Evolutionary conservation across 2,888 invertebrate species (phyloP).

Genomic region (Xestia xanthographa): DNA sequence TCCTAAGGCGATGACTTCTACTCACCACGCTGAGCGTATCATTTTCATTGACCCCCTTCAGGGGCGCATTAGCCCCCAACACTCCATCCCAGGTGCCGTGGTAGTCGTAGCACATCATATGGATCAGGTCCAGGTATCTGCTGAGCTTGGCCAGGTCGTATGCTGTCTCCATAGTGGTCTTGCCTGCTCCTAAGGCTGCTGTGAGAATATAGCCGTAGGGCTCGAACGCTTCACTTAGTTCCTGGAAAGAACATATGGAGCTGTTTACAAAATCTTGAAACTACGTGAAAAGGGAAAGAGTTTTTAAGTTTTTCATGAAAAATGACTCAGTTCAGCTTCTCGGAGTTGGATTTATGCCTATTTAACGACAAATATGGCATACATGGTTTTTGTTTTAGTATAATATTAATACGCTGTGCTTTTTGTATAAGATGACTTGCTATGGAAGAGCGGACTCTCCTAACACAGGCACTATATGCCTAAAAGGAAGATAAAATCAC

Average conservation of each 20-base stretch:
- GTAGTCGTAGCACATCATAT: conserved; percentile 97
- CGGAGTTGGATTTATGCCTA: background rate
- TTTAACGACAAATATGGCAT: too few species aligned
- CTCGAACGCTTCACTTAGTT: conserved; percentile 93
- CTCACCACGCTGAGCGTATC: conserved; percentile 93
- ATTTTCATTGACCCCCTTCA: conserved; percentile 87
- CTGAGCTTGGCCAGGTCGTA: conserved; percentile 94
- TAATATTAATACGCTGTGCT: too few species aligned
- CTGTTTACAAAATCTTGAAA: background rate
- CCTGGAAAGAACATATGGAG: conserved; percentile 82
- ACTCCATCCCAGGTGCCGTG: conserved; percentile 95
- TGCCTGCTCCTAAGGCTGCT: conserved; percentile 95
- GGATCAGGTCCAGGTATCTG: conserved; percentile 93
- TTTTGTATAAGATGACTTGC: too few species aligned
- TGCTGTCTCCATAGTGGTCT: conserved; percentile 93
- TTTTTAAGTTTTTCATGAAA: background rate
- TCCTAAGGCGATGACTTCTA: conserved; percentile 25
- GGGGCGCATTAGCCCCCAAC: conserved; percentile 95
- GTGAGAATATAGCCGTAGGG: conserved; percentile 93
- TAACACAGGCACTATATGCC: too few species aligned
- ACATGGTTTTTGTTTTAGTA: too few species aligned
- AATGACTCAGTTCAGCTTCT: background rate
- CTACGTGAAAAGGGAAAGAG: background rate
- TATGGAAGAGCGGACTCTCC: too few species aligned
- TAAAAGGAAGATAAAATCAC: too few species aligned